Base-by-base conservation (phyloP, 2,888 invertebrate genomes). In the Papilio demoleus region DNA sequence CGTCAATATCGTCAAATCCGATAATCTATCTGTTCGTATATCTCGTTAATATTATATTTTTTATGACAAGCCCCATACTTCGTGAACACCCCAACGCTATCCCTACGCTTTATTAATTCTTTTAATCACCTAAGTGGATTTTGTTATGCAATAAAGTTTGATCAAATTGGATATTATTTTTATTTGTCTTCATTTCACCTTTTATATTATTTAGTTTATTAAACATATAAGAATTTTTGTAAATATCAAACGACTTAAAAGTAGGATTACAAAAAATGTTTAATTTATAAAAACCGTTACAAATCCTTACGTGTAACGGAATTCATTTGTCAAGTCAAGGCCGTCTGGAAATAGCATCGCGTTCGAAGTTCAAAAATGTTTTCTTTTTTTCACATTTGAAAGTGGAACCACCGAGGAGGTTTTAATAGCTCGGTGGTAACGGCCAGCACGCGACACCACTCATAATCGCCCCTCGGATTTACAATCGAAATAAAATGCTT, bases 391-490 rank as follows among this genome's bases (percentile, higher is more conserved):
- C 69, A 60, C 50, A 61, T 50, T 65, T 65, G 22, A 45, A 61
- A 65, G 47, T 65, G 62, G 50, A 60, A 70, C 68, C 58, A 65
- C 67, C 38, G 50, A 47, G 62, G 65, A 66, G 58, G 50, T 67
- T 65, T 68, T 65, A 69, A 67, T 65, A 61, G 59, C 64, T 60
- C 59, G 47, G 36, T 65, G 72, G 68, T 88, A 88, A 88, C 85
- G 81, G 83, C 80, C 72, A 78, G 84, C 90, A 90, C 90, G 90
- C 89, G 90, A 83, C 89, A 76, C 80, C 82, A 81, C 87, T 88
- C 84, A 81, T 84, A 83, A 81, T 76, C 73, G 70, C 82, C 86
- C 88, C 87, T 81, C 77, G 79, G 77, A 80, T 85, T 86, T 84
- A 83, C 85, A 85, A 85, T 85, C 82, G 79, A 83, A 85, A 86